phyloP scores from a whole-genome alignment of 2,113 vertebrate species.

The Acrocephalus kingi region DNA sequence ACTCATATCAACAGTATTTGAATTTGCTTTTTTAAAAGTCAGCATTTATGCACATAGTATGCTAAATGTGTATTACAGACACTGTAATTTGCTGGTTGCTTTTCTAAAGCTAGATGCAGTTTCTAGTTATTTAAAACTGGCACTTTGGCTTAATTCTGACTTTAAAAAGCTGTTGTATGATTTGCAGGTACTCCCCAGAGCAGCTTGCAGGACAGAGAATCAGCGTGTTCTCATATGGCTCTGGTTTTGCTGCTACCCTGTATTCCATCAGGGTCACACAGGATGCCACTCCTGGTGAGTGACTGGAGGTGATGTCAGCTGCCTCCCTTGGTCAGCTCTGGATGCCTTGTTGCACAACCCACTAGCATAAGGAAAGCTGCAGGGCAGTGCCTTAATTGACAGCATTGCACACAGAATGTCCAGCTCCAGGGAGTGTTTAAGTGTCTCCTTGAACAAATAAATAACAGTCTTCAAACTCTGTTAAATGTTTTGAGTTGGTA shows the following conservation, averaged over 20 bases:
- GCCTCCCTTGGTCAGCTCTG: background rate
- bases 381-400: background rate
- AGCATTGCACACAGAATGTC: background rate
- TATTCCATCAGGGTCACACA: constrained; percentile 91
- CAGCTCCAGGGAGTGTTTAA: background rate
- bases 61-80: background rate
- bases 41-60: background rate
- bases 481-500: background rate
- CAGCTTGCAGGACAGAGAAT: constrained; percentile 90
- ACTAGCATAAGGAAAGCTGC: background rate
- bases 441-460: background rate
- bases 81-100: background rate
- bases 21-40: background rate
- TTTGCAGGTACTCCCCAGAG: constrained; percentile 80
- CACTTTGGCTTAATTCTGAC: background rate
- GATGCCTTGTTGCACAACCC: background rate
- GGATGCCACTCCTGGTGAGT: constrained; percentile 93
- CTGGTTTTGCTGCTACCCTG: constrained; percentile 94
- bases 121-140: background rate
- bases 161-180: background rate
- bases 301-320: background rate
- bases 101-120: background rate
- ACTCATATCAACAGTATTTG: background rate
- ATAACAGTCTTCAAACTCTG: background rate
- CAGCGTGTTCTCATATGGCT: constrained; percentile 93